These are phyloP conservation scores for Tenthredo scrophulariae DNA, from an alignment of 2,888 invertebrate species.

Conservation along the genomic window DNA sequence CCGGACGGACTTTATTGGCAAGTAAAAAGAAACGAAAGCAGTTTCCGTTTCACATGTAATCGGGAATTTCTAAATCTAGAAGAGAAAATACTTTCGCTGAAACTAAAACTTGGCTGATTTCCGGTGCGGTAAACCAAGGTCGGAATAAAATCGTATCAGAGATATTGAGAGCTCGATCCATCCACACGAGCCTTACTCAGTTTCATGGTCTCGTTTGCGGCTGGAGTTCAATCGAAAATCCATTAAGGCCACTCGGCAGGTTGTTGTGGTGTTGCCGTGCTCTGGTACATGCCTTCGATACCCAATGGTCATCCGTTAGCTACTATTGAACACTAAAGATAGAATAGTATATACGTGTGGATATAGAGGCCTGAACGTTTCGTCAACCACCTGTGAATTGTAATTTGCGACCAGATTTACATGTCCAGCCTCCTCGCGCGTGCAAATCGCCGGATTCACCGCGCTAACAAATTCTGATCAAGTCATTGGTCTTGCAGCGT, in stretches of 20 bases:
- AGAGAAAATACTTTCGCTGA: background rate
- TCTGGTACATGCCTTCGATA: constrained; percentile 6
- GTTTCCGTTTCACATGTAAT: no score
- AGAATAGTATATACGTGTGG: background rate
- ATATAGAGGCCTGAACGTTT: background rate
- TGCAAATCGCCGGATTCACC: background rate
- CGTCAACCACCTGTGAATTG: constrained; percentile 38
- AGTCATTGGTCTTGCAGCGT: background rate
- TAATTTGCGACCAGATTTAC: constrained; percentile 22
- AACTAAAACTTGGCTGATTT: background rate
- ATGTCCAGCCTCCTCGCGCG: background rate
- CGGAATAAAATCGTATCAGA: background rate
- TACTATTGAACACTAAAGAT: constrained; percentile 26
- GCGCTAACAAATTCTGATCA: background rate
- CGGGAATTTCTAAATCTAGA: no score
- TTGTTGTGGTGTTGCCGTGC: constrained; percentile 63
- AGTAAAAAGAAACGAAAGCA: no score
- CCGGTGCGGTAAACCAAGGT: background rate
- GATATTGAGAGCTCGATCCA: background rate
- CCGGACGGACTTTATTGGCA: background rate
- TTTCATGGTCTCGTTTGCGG: constrained; percentile 8
- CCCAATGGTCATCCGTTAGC: constrained; percentile 14
- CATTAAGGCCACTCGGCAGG: constrained; percentile 68
- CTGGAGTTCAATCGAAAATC: constrained; percentile 70
- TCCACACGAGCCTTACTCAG: background rate